Evolutionary conservation across 1,140 invertebrate species (phyloP).

Genomic region (Cydia pomonella): DNA sequence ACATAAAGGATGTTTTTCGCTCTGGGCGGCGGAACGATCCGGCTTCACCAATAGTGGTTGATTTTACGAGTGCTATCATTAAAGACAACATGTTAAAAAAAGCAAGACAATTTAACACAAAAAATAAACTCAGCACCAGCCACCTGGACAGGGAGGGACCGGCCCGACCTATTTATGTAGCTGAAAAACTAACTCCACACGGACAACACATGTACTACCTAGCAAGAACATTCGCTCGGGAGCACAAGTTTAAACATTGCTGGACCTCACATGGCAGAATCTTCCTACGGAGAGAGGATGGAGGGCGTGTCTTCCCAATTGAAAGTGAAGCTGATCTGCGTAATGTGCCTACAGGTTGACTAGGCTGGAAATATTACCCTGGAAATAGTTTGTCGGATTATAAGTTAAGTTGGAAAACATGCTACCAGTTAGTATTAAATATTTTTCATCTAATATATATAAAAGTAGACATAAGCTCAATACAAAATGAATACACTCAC

Average conservation of each 20-base stretch:
- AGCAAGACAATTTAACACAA: not conserved
- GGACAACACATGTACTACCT: not conserved
- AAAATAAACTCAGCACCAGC: not conserved
- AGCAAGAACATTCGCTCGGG: not conserved
- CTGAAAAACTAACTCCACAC: not conserved
- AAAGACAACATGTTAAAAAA: not conserved
- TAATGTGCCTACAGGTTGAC: conserved; percentile 11
- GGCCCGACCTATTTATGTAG: not conserved
- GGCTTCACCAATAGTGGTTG: not conserved
- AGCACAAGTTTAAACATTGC: conserved; percentile 1
- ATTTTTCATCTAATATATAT: no score
- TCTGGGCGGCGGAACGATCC: not conserved
- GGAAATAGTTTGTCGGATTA: not conserved
- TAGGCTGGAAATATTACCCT: not conserved
- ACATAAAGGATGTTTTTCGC: conserved; percentile 10
- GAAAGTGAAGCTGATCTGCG: not conserved
- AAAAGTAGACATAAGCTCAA: not conserved
- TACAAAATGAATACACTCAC: not conserved
- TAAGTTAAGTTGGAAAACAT: not conserved
- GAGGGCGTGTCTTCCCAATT: not conserved
- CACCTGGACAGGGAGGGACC: not conserved
- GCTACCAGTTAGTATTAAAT: not conserved
- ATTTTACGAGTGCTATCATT: not conserved
- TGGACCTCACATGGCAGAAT: conserved; percentile 14
- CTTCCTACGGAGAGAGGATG: conserved; percentile 19